These are phyloP conservation scores for Hylaeus anthracinus DNA, from an alignment of 1,140 invertebrate species.

Conservation along the genomic window DNA sequence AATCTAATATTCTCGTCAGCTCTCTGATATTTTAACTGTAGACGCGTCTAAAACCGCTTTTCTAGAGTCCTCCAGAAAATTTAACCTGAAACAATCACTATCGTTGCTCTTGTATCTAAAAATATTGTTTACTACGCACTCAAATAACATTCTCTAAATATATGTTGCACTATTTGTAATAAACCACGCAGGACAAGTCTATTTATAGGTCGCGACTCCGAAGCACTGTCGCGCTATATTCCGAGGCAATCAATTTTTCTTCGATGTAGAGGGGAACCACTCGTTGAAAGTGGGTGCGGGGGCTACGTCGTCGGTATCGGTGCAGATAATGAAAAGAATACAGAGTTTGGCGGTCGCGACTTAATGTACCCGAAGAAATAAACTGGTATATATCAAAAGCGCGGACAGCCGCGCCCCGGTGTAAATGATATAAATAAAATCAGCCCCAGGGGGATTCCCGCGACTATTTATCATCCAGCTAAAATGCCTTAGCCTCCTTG, in stretches of 20 bases:
- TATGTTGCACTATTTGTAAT: not conserved
- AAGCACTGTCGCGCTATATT: not conserved
- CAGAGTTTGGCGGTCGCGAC: constrained; percentile 44
- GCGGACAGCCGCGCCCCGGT: constrained; percentile 54
- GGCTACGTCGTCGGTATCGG: constrained; percentile 7
- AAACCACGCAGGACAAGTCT: not conserved
- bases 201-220: constrained; percentile 13
- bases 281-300: too few relatives aligned
- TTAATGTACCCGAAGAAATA: constrained; percentile 69
- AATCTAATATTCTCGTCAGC: too few relatives aligned
- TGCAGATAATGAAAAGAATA: constrained; percentile 51
- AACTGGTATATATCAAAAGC: constrained; percentile 64
- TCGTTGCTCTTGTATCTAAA: too few relatives aligned
- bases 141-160: too few relatives aligned
- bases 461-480: constrained; percentile 71
- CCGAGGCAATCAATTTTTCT: constrained; percentile 47
- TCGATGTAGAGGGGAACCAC: constrained; percentile 24
- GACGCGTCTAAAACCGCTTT: too few relatives aligned
- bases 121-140: too few relatives aligned
- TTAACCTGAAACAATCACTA: too few relatives aligned
- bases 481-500: constrained; percentile 60
- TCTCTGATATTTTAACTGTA: too few relatives aligned
- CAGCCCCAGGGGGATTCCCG: constrained; percentile 53
- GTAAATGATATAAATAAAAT: constrained; percentile 75
- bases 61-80: too few relatives aligned